phyloP scores from a whole-genome alignment of 2,888 invertebrate species.

The Eilema griseolum region DNA sequence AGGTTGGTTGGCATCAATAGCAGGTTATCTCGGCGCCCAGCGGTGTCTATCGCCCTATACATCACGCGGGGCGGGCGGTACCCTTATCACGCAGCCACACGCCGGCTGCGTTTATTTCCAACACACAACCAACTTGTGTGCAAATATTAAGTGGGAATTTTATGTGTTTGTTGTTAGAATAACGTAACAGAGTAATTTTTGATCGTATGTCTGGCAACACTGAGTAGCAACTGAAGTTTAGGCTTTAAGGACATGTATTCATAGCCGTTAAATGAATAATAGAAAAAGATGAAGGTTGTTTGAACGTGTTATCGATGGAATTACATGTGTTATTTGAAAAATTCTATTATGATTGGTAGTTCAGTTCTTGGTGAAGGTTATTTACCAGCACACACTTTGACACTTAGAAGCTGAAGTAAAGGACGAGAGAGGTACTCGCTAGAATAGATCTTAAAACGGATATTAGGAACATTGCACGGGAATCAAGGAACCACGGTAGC shows the following conservation, averaged over 20 bases:
- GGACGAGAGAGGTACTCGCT: too few species aligned
- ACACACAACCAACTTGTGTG: slow-evolving; percentile 50
- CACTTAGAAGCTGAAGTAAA: too few species aligned
- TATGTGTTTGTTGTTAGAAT: slow-evolving; percentile 36
- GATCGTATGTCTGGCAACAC: neutral
- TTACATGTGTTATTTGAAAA: neutral
- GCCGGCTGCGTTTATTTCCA: slow-evolving; percentile 56
- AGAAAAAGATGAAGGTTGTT: neutral
- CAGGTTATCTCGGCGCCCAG: slow-evolving; percentile 59
- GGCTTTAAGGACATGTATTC: neutral
- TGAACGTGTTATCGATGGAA: neutral
- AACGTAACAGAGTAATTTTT: slow-evolving; percentile 13
- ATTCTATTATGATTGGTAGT: neutral
- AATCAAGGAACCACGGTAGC: too few species aligned
- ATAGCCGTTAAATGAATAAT: too few species aligned
- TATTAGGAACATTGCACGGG: too few species aligned
- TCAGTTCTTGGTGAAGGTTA: neutral
- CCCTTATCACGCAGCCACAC: slow-evolving; percentile 58
- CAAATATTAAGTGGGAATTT: slow-evolving; percentile 47
- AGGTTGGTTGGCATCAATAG: slow-evolving; percentile 52
- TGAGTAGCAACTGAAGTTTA: neutral
- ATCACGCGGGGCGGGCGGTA: slow-evolving; percentile 57
- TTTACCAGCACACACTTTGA: neutral
- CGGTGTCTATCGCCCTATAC: slow-evolving; percentile 53
- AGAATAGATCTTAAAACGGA: too few species aligned